A percentile compares a stretch with the other conserved stretches of the same genome.
Conservation (phyloP, 2,113 vertebrate genomes). For the Tetrao urogallus region DNA sequence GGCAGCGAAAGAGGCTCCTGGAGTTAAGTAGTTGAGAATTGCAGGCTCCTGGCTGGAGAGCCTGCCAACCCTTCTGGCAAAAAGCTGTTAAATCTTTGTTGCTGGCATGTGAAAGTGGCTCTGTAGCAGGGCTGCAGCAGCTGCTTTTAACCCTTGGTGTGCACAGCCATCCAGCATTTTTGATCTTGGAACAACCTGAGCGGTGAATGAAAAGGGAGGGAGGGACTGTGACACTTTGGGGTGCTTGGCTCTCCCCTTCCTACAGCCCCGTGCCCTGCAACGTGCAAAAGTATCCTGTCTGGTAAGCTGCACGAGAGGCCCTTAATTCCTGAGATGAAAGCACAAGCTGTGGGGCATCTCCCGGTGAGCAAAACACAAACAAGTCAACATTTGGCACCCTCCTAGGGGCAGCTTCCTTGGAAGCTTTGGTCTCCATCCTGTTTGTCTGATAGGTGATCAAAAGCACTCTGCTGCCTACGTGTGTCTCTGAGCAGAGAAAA, state of each 20-base stretch:
- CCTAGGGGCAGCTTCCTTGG: conserved; percentile 26
- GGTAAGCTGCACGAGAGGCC: not conserved
- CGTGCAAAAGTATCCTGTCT: not conserved
- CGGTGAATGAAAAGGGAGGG: not conserved
- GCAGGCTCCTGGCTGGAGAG: conserved; percentile 55
- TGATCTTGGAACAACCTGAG: not conserved
- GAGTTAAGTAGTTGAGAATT: conserved; percentile 65
- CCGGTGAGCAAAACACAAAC: conserved; percentile 6
- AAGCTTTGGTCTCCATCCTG: conserved; percentile 51
- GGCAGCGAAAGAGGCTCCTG: conserved; percentile 36
- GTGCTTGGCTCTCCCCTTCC: not conserved
- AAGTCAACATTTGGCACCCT: conserved; percentile 3
- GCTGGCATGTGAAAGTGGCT: conserved; percentile 21
- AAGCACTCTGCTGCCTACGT: conserved; percentile 33
- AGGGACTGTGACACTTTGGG: not conserved
- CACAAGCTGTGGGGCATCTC: conserved; percentile 4
- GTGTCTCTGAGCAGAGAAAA: not conserved
- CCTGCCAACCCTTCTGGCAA: conserved; percentile 59
- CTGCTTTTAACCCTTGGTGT: conserved; percentile 37
- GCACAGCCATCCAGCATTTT: not conserved
- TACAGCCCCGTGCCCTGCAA: not conserved
- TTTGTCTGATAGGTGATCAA: conserved; percentile 19
- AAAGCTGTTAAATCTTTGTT: conserved; percentile 40
- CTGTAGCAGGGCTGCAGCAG: conserved; percentile 5
- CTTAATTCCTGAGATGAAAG: conserved; percentile 51